phyloP scores from a whole-genome alignment of 2,888 invertebrate genomes.

The Chaetogeoica ovagalla region DNA sequence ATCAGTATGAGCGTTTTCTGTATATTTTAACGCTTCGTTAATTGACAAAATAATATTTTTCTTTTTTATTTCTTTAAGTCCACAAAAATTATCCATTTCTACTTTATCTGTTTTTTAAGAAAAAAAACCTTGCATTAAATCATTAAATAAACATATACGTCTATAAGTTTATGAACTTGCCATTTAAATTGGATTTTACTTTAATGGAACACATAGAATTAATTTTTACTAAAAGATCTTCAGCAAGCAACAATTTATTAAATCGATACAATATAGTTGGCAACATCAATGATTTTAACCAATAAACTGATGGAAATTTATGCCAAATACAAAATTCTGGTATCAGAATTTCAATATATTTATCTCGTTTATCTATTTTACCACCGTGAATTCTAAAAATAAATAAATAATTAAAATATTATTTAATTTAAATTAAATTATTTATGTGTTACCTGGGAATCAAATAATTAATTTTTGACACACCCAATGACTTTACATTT shows the following conservation, averaged over 20 bases:
- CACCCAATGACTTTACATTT: constrained; percentile 68
- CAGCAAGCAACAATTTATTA: constrained; percentile 71
- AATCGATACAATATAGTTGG: constrained; percentile 84
- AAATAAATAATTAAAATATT: background rate
- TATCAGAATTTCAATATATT: constrained; percentile 68
- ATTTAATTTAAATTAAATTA: background rate
- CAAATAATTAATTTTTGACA: constrained; percentile 61
- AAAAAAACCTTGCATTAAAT: background rate
- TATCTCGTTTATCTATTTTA: constrained; percentile 41
- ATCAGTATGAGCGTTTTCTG: constrained; percentile 18
- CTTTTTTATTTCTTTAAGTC: constrained; percentile 32
- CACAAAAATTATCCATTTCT: constrained; percentile 31
- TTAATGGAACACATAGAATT: constrained; percentile 56
- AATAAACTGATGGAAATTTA: constrained; percentile 73
- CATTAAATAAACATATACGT: background rate
- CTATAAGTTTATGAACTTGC: background rate
- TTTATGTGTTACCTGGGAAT: constrained; percentile 61
- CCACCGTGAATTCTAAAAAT: constrained; percentile 1
- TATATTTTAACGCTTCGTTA: constrained; percentile 39
- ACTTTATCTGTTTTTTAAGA: constrained; percentile 9
- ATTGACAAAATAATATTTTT: constrained; percentile 36
- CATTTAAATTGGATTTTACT: background rate
- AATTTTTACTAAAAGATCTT: constrained; percentile 70
- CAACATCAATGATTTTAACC: constrained; percentile 81
- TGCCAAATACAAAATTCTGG: constrained; percentile 84